Conservation (phyloP, 1,140 invertebrate genomes). For the Apis laboriosa region DNA sequence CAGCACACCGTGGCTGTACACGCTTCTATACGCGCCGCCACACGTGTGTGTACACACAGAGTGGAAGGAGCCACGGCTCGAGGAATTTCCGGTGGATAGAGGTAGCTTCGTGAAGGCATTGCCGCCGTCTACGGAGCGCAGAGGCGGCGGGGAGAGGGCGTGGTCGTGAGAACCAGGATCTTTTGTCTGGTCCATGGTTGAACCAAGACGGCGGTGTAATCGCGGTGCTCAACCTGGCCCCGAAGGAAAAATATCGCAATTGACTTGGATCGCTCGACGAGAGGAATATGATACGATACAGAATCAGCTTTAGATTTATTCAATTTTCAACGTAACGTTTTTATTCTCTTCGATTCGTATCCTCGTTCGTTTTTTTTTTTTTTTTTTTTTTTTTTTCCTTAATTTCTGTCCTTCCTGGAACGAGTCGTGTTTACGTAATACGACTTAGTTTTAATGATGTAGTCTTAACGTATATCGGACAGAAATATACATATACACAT, state of each 20-base stretch:
- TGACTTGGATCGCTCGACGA: too few relatives aligned
- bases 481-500: too few relatives aligned
- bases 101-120: slow-evolving; percentile 68
- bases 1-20: slow-evolving; percentile 40
- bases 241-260: background rate
- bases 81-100: slow-evolving; percentile 71
- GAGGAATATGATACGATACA: too few relatives aligned
- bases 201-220: slow-evolving; percentile 55
- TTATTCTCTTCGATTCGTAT: too few relatives aligned
- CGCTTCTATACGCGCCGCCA: slow-evolving; percentile 11
- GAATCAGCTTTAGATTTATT: too few relatives aligned
- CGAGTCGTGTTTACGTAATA: too few relatives aligned
- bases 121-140: slow-evolving; percentile 55
- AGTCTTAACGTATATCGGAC: too few relatives aligned
- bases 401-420: too few relatives aligned
- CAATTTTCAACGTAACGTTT: too few relatives aligned
- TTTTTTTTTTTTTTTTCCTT: too few relatives aligned
- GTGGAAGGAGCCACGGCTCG: slow-evolving; percentile 51
- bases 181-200: slow-evolving; percentile 72
- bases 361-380: too few relatives aligned
- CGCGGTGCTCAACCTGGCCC: slow-evolving; percentile 66
- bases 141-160: slow-evolving; percentile 71
- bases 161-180: slow-evolving; percentile 77
- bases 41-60: slow-evolving; percentile 23
- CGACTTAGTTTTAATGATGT: too few relatives aligned